Evolutionary conservation across 1,140 invertebrate species (phyloP).

Genomic region (Lysiphlebus fabarum): DNA sequence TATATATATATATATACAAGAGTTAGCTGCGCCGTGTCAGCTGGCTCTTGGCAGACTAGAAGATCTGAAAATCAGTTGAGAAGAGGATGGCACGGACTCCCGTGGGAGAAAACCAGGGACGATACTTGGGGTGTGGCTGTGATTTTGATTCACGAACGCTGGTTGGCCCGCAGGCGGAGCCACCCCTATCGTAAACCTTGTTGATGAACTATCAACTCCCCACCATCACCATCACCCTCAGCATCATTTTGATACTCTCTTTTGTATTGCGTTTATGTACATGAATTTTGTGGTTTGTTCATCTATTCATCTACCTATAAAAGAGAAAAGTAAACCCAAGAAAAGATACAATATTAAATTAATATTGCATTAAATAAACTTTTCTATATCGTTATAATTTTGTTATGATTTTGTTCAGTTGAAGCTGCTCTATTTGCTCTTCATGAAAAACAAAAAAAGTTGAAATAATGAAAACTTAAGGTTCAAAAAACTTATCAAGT

Average conservation of each 20-base stretch:
- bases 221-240: constrained; percentile 31
- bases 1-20: constrained; percentile 10
- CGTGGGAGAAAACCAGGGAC: constrained; percentile 41
- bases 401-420: no score
- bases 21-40: constrained; percentile 45
- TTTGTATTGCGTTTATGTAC: no score
- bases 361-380: no score
- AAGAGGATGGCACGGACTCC: constrained; percentile 54
- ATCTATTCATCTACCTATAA: no score
- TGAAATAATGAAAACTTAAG: no score
- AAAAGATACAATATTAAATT: no score
- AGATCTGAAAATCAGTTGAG: constrained; percentile 46
- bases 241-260: constrained; percentile 33
- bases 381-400: no score
- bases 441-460: no score
- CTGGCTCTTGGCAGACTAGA: constrained; percentile 54
- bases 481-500: no score
- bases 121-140: constrained; percentile 51
- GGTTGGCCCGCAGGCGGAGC: constrained; percentile 56
- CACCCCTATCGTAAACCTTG: constrained; percentile 46
- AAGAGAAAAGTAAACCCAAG: no score
- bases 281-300: no score
- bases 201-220: constrained; percentile 17
- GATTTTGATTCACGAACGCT: constrained; percentile 43
- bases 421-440: no score